These are phyloP conservation scores for Pipa parva DNA, from an alignment of 2,113 vertebrate species.

Conservation along the genomic window DNA sequence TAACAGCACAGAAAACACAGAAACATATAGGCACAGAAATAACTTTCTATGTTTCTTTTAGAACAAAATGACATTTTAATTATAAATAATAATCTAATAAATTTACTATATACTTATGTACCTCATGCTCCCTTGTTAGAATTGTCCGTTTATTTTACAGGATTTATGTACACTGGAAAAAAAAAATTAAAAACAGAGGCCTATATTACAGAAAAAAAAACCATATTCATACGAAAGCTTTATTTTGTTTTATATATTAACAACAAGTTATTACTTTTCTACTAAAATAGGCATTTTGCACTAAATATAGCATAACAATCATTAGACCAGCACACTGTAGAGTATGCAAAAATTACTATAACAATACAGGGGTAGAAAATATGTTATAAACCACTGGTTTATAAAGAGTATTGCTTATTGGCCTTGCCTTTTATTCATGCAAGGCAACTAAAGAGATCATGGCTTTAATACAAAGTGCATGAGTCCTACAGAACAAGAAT, in stretches of 20 bases:
- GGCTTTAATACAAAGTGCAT: constrained; percentile 51
- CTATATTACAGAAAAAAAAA: background rate
- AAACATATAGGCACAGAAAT: too few species aligned
- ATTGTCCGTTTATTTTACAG: constrained; percentile 36
- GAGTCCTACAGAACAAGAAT: background rate
- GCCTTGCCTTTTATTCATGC: constrained; percentile 56
- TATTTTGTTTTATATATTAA: constrained; percentile 49
- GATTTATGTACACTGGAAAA: constrained; percentile 40
- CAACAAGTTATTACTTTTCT: constrained; percentile 46
- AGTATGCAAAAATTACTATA: constrained; percentile 52
- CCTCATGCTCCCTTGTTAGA: constrained; percentile 29
- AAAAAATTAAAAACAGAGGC: constrained; percentile 47
- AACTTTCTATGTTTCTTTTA: too few species aligned
- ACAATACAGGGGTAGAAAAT: constrained; percentile 57
- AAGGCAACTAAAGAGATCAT: constrained; percentile 55
- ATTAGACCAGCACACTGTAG: constrained; percentile 47
- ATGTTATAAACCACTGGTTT: constrained; percentile 49
- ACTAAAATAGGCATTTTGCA: constrained; percentile 48
- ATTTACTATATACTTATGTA: too few species aligned
- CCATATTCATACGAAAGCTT: constrained; percentile 51
- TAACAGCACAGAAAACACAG: too few species aligned
- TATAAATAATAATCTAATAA: too few species aligned
- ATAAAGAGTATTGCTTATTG: constrained; percentile 64
- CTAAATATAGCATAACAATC: constrained; percentile 57
- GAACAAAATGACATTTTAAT: too few species aligned